phyloP scores from a whole-genome alignment of 2,113 vertebrate genomes.

The Varanus komodoensis region DNA sequence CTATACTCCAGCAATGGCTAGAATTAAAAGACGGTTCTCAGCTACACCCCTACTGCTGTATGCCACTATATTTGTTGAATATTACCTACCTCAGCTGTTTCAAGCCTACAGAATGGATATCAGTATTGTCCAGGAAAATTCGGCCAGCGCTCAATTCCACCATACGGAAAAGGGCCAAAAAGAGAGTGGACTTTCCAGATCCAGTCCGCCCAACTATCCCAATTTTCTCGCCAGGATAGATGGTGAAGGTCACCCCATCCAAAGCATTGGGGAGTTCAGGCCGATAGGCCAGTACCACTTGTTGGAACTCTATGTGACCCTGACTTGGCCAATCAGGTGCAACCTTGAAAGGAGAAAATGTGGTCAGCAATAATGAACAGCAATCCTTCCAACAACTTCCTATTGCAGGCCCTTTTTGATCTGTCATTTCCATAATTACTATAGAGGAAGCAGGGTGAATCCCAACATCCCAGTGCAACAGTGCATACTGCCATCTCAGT shows the following conservation, averaged over 20 bases:
- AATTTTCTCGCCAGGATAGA: constrained; percentile 90
- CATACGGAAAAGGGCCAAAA: constrained; percentile 93
- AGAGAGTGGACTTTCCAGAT: constrained; percentile 94
- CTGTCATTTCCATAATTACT: neutral
- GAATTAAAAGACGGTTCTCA: neutral
- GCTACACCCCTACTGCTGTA: neutral
- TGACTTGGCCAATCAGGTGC: constrained; percentile 83
- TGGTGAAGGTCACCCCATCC: constrained; percentile 84
- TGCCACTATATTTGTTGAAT: constrained; percentile 28
- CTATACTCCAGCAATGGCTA: constrained; percentile 15
- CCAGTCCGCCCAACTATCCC: constrained; percentile 95
- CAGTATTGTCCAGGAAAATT: constrained; percentile 88
- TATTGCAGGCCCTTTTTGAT: neutral
- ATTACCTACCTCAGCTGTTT: constrained; percentile 82
- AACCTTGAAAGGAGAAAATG: constrained; percentile 72
- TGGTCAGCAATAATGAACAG: neutral
- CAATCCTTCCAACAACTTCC: neutral
- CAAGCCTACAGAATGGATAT: constrained; percentile 83
- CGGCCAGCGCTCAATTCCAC: constrained; percentile 87
- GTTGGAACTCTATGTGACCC: constrained; percentile 86
- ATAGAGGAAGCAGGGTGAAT: neutral
- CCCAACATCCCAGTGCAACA: neutral
- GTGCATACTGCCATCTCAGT: neutral
- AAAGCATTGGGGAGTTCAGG: constrained; percentile 89
- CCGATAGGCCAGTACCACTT: constrained; percentile 85